phyloP scores from a whole-genome alignment of 2,113 vertebrate species.

The Boulengeromyrus knoepffleri region DNA sequence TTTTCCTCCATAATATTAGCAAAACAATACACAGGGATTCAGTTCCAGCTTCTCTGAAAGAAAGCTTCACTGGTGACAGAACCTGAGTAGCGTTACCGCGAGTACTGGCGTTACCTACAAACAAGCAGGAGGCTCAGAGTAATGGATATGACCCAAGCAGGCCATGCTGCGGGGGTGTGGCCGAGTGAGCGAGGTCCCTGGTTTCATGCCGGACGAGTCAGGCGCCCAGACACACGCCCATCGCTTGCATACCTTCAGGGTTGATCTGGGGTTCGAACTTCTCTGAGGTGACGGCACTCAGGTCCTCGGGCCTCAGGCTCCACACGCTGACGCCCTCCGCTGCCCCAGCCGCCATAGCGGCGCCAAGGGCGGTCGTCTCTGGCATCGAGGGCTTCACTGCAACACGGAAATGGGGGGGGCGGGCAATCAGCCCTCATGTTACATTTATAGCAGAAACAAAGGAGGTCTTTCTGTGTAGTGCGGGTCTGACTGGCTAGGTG shows the following conservation, averaged over 20 bases:
- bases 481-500: background rate
- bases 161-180: background rate
- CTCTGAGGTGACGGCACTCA: constrained; percentile 73
- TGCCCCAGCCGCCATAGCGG: constrained; percentile 90
- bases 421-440: background rate
- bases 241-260: constrained; percentile 64
- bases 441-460: background rate
- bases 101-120: too few species aligned
- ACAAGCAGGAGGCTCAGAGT: background rate
- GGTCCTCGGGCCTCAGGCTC: constrained; percentile 71
- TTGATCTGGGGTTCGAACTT: constrained; percentile 87
- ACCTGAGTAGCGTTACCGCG: too few species aligned
- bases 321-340: constrained; percentile 88
- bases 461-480: background rate
- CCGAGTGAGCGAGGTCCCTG: background rate
- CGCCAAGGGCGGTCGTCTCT: constrained; percentile 89
- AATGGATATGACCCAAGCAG: background rate
- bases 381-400: constrained; percentile 87
- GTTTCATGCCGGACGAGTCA: background rate
- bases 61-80: background rate
- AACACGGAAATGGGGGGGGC: background rate
- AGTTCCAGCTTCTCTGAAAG: background rate
- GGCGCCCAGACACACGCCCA: background rate
- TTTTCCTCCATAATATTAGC: background rate
- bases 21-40: background rate